Base-by-base conservation (phyloP, 2,888 invertebrate genomes). In the Exocentrus adspersus region DNA sequence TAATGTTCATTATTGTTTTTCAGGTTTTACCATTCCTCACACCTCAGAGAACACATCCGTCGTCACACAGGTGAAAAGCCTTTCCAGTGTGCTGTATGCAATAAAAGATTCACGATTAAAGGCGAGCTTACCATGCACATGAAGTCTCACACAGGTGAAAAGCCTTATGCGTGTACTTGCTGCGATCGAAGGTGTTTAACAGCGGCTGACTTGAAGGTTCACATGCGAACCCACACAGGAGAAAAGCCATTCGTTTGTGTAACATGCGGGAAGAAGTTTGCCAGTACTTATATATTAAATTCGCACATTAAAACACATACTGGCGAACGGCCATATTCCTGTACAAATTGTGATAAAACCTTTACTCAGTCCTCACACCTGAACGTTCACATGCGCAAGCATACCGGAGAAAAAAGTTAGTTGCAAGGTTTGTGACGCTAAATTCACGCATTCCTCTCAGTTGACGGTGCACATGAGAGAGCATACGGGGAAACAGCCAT, bases 361-460 rank as follows among this genome's bases (percentile, higher is more conserved):
- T 88, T 88, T 77, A 87, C 87, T 67, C 88, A 88, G 78, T 85
- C 85, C 68, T 87, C 87, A 14, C 88, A 88, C 77, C 71, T 88
- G 12, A 85, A 84, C 52, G 84, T 83, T 1, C 88, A 88, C 68
- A 86, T 86, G 86, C 79, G 85, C 0, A 85, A 85, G 64, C 88
- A 88, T 67, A 87, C 86, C 0, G 87, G 87, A 0, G 87, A 87
- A 68, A n/a, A 86, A 80, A 61, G 76, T 80, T 16, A 72, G 53
- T 28, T 82, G 82, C 68, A 79, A 78, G 63, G 63, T 79, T 9
- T 82, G 83, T 60, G 68, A 77, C 28, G 78, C 78, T 3, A 76
- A 77, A 56, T 83, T 82, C 67, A 77, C 79, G 14, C 81, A 82
- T 71, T 80, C 81, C n/a, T 82, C 82, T 3, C 80, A 82, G 59